Evolutionary conservation across 2,888 invertebrate genomes (phyloP), one percentile per base, ranked within the genome.

Genomic region (Sinopyrophorus schimmeli): DNA sequence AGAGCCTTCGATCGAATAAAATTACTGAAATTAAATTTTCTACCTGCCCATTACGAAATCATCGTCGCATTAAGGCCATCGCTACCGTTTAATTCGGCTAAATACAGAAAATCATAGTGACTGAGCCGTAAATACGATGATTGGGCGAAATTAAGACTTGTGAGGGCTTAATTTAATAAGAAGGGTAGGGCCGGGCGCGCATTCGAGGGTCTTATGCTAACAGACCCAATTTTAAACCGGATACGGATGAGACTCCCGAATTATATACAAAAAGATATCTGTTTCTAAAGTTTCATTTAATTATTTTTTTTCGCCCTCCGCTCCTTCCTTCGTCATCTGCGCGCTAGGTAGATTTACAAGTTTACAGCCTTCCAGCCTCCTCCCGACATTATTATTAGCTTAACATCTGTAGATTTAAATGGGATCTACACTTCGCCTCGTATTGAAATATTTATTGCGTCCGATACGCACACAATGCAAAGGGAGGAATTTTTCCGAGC

Each of bases 61-160:
- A n/a, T n/a, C n/a, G n/a, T n/a, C n/a, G n/a, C n/a, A n/a, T n/a
- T n/a, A n/a, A n/a, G 39, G 37, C 42, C 20, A 50, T 31, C 44
- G 57, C 57, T 57, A 57, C 57, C 46, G 57, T 57, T 57, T 57
- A 57, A 57, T 55, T 48, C 49, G 39, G 30, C 34, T 50, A 42
- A 54, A 54, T 56, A 44, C 48, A 50, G 53, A 44, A 32, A 44
- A 51, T 53, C 53, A 55, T 39, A 47, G 53, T 56, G 55, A 56
- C 55, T 55, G 18, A 46, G 55, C 47, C 14, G 39, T 53, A 56
- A 56, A 53, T 53, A 53, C 50, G 34, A 51, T 56, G 55, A 56
- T 53, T 48, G 50, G 30, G 53, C 55, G 51, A 47, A 43, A 53
- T 42, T 46, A 39, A 27, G 5, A 47, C 35, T 37, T 27, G 43